A percentile compares a stretch with the other conserved stretches of the same genome.
Evolutionary conservation across 2,113 vertebrate species (phyloP).

Genomic region (Chlamydotis undulata): DNA sequence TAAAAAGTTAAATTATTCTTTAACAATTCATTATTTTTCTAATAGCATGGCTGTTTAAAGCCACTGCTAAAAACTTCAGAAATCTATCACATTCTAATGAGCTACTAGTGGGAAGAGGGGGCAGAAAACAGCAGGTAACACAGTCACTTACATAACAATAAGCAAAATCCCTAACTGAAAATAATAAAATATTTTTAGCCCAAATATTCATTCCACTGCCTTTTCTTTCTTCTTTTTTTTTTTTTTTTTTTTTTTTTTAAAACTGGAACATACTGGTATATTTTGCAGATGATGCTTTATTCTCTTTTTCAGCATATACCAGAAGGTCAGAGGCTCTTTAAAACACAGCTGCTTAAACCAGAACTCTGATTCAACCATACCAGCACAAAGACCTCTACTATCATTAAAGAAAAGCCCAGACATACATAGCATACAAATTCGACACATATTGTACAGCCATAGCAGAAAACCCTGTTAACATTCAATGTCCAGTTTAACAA

Average conservation of each 20-base stretch:
- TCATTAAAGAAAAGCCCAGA: slow-evolving; percentile 49
- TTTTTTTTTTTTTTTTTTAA: neutral
- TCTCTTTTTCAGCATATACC: slow-evolving; percentile 43
- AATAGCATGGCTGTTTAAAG: slow-evolving; percentile 41
- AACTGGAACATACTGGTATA: slow-evolving; percentile 9
- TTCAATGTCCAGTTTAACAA: slow-evolving; percentile 56
- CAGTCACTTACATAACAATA: slow-evolving; percentile 33
- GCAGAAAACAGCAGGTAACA: slow-evolving; percentile 19
- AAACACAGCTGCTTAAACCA: slow-evolving; percentile 54
- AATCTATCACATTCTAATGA: slow-evolving; percentile 3
- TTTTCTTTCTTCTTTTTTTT: neutral
- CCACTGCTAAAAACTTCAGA: slow-evolving; percentile 20
- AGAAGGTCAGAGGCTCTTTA: slow-evolving; percentile 24
- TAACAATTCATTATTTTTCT: slow-evolving; percentile 18
- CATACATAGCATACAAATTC: slow-evolving; percentile 59
- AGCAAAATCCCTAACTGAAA: slow-evolving; percentile 36
- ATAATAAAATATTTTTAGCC: neutral
- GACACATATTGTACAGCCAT: slow-evolving; percentile 45
- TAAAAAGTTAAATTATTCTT: neutral
- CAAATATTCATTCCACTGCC: neutral
- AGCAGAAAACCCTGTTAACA: slow-evolving; percentile 62
- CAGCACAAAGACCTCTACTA: slow-evolving; percentile 41
- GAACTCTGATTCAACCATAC: slow-evolving; percentile 45
- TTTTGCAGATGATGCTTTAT: slow-evolving; percentile 45
- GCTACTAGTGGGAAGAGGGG: neutral